Base-by-base conservation (phyloP, 2,797 vertebrate species). In the Antennarius maculatus region DNA sequence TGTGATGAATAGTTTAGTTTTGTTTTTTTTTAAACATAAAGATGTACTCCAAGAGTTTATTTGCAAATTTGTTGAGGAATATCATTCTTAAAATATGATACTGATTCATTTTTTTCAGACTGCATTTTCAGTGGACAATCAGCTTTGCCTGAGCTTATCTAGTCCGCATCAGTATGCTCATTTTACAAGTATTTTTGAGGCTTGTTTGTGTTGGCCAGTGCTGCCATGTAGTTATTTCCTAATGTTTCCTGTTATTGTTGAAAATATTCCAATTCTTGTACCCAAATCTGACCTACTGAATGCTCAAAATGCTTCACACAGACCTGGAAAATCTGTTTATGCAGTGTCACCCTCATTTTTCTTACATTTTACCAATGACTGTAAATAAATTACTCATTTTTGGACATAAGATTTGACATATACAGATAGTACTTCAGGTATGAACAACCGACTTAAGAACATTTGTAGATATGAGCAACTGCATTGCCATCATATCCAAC, bases 221-320 rank as follows among this genome's bases (percentile, higher is more conserved):
- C 61, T 29, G 65, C 57, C 68, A 72, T 71, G 72, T 70, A 79
- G 77, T 81, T 66, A 85, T 79, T 85, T 81, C 80, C 85, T 85
- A 58, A 79, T 86, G 85, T 85, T 88, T 88, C 84, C 86, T 87
- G 81, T 87, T 88, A 87, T 83, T 87, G 79, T 74, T 86, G 69
- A 79, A 82, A 53, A 75, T 80, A 86, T 86, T 81, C 80, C 82
- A 87, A 87, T 79, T 74, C 66, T 72, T 61, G 67, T 70, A 75
- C 66, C 66, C 69, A 69, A 16, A 79, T 83, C 72, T 69, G 68
- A 83, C 68, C 71, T 48, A 12, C 58, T 81, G 31, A 81, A 71
- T 43, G 61, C 70, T 77, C 62, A 69, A 67, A 62, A 57, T 71
- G 48, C 51, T 76, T 80, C 53, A 79, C 47, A 64, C 34, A 67